Evolutionary conservation across 1,140 invertebrate genomes (phyloP).

Genomic region (Penaeus indicus): DNA sequence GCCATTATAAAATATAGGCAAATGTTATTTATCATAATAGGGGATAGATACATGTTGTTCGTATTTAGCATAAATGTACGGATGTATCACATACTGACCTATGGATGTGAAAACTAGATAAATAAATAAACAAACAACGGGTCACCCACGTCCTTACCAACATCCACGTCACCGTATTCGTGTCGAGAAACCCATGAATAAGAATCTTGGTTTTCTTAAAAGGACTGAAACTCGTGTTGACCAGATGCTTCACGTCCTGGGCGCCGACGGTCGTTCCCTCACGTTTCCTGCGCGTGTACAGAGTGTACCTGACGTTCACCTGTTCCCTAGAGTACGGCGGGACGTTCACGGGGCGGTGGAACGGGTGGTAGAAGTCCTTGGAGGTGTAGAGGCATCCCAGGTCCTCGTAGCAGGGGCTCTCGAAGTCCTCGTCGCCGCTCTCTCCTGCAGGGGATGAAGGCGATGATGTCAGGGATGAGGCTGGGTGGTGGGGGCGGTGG

Average conservation of each 20-base stretch:
- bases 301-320: constrained; percentile 34
- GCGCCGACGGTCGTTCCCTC: constrained; percentile 37
- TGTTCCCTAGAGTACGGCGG: constrained; percentile 53
- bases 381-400: constrained; percentile 53
- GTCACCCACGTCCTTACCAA: constrained; percentile 15
- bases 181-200: constrained; percentile 56
- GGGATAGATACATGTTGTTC: too few relatives aligned
- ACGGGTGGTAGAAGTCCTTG: constrained; percentile 57
- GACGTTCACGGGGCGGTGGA: constrained; percentile 62
- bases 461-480: too few relatives aligned
- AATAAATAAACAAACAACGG: background rate
- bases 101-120: background rate
- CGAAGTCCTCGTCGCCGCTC: constrained; percentile 23
- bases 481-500: too few relatives aligned
- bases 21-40: too few relatives aligned
- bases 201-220: constrained; percentile 53
- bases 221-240: constrained; percentile 44
- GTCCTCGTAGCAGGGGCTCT: constrained; percentile 50
- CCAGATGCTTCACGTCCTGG: constrained; percentile 13
- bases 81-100: background rate
- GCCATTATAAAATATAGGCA: too few relatives aligned
- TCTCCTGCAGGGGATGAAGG: background rate
- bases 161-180: constrained; percentile 47
- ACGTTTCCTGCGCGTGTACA: constrained; percentile 33
- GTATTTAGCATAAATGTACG: too few relatives aligned